phyloP scores from a whole-genome alignment of 2,113 vertebrate genomes.

The Hylia prasina region DNA sequence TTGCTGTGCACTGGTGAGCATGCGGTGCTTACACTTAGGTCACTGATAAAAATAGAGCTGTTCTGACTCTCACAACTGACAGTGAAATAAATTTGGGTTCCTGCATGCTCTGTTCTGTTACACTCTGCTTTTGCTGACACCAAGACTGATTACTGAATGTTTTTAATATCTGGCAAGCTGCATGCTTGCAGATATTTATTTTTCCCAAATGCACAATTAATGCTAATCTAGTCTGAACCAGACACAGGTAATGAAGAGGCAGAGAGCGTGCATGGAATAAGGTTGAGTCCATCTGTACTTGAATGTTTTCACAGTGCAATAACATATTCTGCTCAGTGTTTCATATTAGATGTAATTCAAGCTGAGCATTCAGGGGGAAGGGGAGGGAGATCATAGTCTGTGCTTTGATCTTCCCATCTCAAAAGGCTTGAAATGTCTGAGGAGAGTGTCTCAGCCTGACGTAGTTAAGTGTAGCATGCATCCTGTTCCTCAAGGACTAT shows the following conservation, averaged over 20 bases:
- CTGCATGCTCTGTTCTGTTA: neutral
- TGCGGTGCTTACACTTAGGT: neutral
- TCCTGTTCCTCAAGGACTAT: neutral
- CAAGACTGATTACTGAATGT: neutral
- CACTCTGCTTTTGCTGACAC: neutral
- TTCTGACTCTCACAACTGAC: neutral
- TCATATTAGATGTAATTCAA: neutral
- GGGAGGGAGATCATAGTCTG: neutral
- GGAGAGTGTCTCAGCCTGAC: neutral
- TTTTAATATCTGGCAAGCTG: neutral
- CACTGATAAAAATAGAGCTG: conserved; percentile 9
- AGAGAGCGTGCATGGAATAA: neutral
- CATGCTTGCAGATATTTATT: neutral
- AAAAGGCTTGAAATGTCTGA: neutral
- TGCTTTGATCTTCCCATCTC: conserved; percentile 40
- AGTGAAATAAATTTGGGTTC: conserved; percentile 5
- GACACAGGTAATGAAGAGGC: neutral
- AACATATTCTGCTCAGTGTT: neutral
- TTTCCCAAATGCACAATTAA: neutral
- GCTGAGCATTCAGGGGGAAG: neutral
- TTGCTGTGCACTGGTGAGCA: neutral
- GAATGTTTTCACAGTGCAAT: neutral
- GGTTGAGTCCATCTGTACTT: neutral
- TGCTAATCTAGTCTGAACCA: neutral
- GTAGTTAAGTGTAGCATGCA: neutral